Conservation (phyloP, 2,113 vertebrate species). For the Chlorodrepanis virens region DNA sequence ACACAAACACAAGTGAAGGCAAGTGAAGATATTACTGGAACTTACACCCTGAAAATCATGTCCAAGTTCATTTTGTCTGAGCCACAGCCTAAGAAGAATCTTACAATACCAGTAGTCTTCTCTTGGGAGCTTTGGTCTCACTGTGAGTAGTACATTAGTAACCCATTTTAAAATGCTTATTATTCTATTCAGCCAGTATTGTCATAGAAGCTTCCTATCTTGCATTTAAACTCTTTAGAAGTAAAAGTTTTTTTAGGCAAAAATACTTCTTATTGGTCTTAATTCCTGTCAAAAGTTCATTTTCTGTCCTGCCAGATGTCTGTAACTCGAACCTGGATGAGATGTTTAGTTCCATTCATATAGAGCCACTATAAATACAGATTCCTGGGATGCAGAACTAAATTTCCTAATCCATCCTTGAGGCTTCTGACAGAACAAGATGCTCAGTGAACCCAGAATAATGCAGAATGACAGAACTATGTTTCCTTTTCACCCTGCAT, state of each 20-base stretch:
- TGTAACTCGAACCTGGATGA: not conserved
- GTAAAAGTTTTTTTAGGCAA: not conserved
- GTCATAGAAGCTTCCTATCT: not conserved
- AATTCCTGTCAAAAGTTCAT: not conserved
- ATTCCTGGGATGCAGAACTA: constrained; percentile 4
- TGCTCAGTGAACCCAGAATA: not conserved
- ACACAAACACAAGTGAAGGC: not conserved
- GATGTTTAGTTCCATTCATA: not conserved
- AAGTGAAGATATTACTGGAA: not conserved
- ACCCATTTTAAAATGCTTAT: not conserved
- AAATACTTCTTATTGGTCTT: not conserved
- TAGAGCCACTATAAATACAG: not conserved
- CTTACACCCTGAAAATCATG: not conserved
- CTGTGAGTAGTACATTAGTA: not conserved
- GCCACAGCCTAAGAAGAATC: not conserved
- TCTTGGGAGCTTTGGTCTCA: not conserved
- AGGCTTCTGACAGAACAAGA: not conserved
- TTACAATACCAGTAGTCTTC: not conserved
- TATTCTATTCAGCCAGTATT: not conserved
- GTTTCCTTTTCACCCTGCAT: not conserved
- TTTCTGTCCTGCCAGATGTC: not conserved
- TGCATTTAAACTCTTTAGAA: not conserved
- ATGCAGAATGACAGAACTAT: not conserved
- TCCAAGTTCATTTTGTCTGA: not conserved
- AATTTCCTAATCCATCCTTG: constrained; percentile 5